These are phyloP conservation scores for Lycodopsis pacificus DNA, from an alignment of 2,797 vertebrate genomes.

Conservation along the genomic window DNA sequence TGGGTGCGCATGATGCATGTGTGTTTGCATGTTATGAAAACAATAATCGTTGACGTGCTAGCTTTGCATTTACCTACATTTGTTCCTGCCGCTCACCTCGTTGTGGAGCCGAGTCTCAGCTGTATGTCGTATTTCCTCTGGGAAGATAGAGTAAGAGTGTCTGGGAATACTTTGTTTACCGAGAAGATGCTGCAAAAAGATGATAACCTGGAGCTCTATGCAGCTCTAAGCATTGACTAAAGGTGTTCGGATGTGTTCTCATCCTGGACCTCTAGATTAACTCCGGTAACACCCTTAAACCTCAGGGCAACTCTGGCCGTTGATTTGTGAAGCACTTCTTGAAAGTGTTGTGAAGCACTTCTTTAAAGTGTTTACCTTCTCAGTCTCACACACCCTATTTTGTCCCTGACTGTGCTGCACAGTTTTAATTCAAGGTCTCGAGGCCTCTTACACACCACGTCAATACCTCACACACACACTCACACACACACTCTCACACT, in stretches of 20 bases:
- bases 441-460: neutral
- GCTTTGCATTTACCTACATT: conserved; percentile 2
- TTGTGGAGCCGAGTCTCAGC: neutral
- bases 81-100: neutral
- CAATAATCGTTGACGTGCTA: neutral
- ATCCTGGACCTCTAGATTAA: neutral
- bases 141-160: neutral
- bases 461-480: neutral
- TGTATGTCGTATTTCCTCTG: neutral
- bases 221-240: too few species aligned
- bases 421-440: neutral
- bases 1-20: conserved; percentile 5
- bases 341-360: neutral
- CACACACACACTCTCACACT: neutral
- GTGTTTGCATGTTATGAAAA: conserved; percentile 6
- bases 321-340: neutral
- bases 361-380: neutral
- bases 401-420: too few species aligned
- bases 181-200: conserved; percentile 4
- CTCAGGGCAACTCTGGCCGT: neutral
- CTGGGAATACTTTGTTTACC: neutral
- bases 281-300: neutral
- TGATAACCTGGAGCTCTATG: too few species aligned
- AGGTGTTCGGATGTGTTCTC: neutral
- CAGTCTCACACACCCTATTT: neutral